Base-by-base conservation (phyloP, 1,140 invertebrate genomes). In the Eupeodes corollae region DNA sequence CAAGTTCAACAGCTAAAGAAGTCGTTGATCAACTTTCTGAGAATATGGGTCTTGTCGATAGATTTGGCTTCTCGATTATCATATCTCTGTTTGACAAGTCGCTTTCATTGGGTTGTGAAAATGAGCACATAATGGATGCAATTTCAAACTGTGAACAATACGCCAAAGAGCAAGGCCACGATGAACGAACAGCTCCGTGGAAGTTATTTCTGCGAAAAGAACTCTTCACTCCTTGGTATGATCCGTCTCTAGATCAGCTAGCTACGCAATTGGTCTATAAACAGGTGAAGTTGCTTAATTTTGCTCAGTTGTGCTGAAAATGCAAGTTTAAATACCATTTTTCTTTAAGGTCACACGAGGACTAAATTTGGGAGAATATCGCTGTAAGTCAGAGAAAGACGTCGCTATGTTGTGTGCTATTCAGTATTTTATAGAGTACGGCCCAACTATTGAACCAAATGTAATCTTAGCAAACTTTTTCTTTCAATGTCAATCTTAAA, bases 131-230 rank as follows among this genome's bases (percentile, higher is more conserved):
- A 0, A 86, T 95, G 80, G 92, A 97, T 73, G 92, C 91, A 1
- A 89, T 97, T 52, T 91, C 86, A 1, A 90, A 93, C 70, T 95
- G 91, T 69, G 92, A 97, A 68, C 92, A 96, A 63, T 94, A 89
- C 70, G 85, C 89, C 13, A 91, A 87, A 70, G 90, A 93, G 71
- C 83, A 89, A 65, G 88, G 90, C 2, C 80, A 80, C 10, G 78
- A 82, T 45, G 81, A 84, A 58, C 71, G 75, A 54, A 76, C 72
- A 58, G 86, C 87, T 3, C 84, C 82, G 0, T 88, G 84, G 86
- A 76, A 80, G 56, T 65, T 91, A 8, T 80, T 85, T 64, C 79
- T 86, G 58, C 72, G 87, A 18, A 93, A 94, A 72, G 91, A 95
- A 75, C 87, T 95, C 44, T 95, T 95, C 69, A 78, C 86, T 14